phyloP scores from a whole-genome alignment of 2,888 invertebrate genomes.

The Agrochola lota region DNA sequence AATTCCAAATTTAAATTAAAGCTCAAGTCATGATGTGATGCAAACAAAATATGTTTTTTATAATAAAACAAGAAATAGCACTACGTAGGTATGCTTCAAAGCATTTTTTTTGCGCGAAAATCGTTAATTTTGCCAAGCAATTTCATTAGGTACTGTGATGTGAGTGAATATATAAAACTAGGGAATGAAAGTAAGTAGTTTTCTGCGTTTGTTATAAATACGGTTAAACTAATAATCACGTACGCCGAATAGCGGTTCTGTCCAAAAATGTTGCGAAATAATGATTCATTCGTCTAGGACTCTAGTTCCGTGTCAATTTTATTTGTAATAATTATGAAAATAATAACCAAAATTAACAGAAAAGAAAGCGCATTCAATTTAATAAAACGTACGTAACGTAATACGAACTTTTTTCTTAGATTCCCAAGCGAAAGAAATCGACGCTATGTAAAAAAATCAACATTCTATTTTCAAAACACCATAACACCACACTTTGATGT shows the following conservation, averaged over 20 bases:
- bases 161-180: not conserved
- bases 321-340: not conserved
- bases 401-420: slow-evolving; percentile 58
- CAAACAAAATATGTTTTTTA: not conserved
- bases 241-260: slow-evolving; percentile 36
- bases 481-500: slow-evolving; percentile 44
- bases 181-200: slow-evolving; percentile 16
- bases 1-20: too few relatives aligned
- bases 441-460: slow-evolving; percentile 64
- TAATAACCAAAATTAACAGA: not conserved
- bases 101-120: slow-evolving; percentile 50
- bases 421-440: slow-evolving; percentile 37
- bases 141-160: not conserved
- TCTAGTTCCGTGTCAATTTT: slow-evolving; percentile 40
- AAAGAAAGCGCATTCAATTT: slow-evolving; percentile 1
- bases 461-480: slow-evolving; percentile 58
- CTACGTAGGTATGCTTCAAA: not conserved
- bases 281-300: slow-evolving; percentile 45
- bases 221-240: slow-evolving; percentile 51
- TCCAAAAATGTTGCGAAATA: slow-evolving; percentile 46
- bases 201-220: slow-evolving; percentile 35
- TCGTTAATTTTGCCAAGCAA: not conserved
- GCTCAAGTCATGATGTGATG: not conserved
- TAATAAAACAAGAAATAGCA: not conserved
- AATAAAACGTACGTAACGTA: not conserved